These are phyloP conservation scores for Iguana delicatissima DNA, from an alignment of 2,797 vertebrate genomes.

Conservation along the genomic window DNA sequence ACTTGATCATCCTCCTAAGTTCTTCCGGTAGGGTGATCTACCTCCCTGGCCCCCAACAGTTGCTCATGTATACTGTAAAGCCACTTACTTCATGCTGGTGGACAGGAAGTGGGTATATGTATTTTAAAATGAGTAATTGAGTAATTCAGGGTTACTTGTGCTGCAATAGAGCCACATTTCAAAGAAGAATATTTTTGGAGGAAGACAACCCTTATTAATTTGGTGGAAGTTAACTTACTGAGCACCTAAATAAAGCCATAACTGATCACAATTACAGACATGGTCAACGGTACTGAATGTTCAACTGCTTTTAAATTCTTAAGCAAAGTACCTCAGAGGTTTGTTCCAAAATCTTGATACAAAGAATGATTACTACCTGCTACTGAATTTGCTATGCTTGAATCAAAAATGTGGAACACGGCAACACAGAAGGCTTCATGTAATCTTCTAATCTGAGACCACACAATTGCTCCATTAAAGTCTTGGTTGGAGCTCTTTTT, in stretches of 20 bases:
- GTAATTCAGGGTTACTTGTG: neutral
- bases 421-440: no score
- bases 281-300: neutral
- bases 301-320: slow-evolving; percentile 9
- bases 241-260: neutral
- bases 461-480: neutral
- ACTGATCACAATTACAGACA: neutral
- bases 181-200: neutral
- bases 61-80: neutral
- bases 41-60: no score
- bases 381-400: neutral
- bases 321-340: neutral
- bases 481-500: neutral
- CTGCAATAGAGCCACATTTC: neutral
- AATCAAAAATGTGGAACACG: neutral
- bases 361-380: neutral
- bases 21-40: no score
- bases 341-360: neutral
- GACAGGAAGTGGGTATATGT: neutral
- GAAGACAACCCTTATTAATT: neutral
- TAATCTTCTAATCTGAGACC: neutral
- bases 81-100: neutral
- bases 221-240: neutral
- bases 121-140: neutral
- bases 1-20: neutral